These are phyloP conservation scores for Heliconius melpomene DNA, from an alignment of 1,140 invertebrate species.

Conservation along the genomic window DNA sequence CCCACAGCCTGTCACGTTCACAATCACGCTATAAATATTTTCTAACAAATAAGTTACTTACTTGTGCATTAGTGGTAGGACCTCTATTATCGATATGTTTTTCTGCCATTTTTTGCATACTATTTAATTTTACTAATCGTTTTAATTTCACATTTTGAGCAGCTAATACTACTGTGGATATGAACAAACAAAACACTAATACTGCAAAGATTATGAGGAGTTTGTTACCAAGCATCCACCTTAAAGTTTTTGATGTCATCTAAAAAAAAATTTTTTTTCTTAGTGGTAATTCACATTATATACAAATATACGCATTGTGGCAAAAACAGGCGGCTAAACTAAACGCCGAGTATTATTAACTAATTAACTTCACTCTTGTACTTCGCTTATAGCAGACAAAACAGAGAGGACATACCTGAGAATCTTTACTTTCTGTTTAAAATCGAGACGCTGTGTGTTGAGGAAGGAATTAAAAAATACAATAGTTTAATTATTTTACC, in stretches of 20 bases:
- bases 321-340: no score
- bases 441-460: background rate
- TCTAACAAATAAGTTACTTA: background rate
- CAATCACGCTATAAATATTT: no score
- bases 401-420: background rate
- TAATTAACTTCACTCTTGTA: no score
- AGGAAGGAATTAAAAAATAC: background rate
- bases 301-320: no score
- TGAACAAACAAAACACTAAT: conserved; percentile 62
- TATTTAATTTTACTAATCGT: background rate
- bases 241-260: conserved; percentile 39
- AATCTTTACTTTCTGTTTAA: background rate
- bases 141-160: conserved; percentile 32
- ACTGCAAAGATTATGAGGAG: conserved; percentile 50
- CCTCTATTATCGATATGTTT: background rate
- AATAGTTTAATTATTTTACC: no score
- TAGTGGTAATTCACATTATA: no score
- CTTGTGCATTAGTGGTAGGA: background rate
- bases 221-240: conserved; percentile 57
- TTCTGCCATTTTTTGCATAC: background rate
- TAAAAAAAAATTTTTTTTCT: conserved; percentile 25
- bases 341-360: no score
- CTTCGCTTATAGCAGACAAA: background rate
- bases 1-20: no score
- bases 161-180: conserved; percentile 51